Evolutionary conservation across 1,140 invertebrate genomes (phyloP).

Genomic region (Teleogryllus occipitalis): DNA sequence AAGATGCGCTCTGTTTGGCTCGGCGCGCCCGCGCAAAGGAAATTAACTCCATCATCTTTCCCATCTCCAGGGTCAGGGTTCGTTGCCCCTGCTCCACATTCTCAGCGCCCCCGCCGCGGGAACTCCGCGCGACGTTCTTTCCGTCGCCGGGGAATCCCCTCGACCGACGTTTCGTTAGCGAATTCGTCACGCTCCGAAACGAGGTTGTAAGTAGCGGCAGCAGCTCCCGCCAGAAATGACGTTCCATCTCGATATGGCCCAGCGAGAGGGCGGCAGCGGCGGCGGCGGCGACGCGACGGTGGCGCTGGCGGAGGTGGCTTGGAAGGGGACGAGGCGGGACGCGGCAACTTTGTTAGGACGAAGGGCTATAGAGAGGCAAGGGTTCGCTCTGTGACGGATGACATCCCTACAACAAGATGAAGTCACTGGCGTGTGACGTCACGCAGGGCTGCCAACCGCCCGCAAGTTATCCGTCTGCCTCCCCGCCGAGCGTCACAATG

Average conservation of each 20-base stretch:
- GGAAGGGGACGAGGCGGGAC: background rate
- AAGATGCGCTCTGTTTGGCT: background rate
- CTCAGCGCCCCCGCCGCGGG: background rate
- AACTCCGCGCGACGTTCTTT: background rate
- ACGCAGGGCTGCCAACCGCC: conserved; percentile 1
- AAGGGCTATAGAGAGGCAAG: background rate
- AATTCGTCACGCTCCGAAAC: background rate
- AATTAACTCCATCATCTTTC: background rate
- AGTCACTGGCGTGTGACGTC: conserved; percentile 2
- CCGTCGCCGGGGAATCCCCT: background rate
- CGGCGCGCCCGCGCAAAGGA: background rate
- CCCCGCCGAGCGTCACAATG: background rate
- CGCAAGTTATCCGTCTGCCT: background rate
- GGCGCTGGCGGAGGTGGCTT: background rate
- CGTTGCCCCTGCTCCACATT: background rate
- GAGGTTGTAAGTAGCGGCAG: background rate
- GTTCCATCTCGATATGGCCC: background rate
- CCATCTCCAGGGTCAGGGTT: background rate
- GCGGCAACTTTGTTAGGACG: background rate
- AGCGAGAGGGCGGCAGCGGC: background rate
- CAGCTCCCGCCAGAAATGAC: background rate
- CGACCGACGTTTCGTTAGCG: background rate
- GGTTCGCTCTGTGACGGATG: conserved; percentile 2
- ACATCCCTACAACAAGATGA: conserved; percentile 4
- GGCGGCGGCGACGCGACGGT: too few relatives aligned